Evolutionary conservation across 2,797 vertebrate species (phyloP), one percentile per base, ranked within the genome.

Genomic region (Pantherophis vulpinus): DNA sequence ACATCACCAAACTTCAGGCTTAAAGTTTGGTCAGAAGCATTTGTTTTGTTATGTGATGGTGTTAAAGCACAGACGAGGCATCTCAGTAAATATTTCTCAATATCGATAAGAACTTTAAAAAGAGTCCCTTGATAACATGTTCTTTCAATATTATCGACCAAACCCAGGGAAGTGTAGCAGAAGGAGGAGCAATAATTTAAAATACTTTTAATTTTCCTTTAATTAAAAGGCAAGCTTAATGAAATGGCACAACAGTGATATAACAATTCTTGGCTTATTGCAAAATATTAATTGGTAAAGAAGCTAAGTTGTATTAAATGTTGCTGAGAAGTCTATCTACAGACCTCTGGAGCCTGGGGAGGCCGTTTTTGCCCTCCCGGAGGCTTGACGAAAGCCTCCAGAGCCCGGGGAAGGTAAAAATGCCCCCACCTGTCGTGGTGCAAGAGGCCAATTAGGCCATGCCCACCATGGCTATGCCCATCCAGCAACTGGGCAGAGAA

Each of bases 141-240:
- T 32, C 2, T 94, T 56, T 59, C 25, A 61, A 11, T 60, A 29
- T 2, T n/a, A 88, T 0, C 0, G 42, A 74, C 93, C 66, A 59
- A 94, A 89, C 66, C 54, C 42, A 89, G 51, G 32, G 93, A 54
- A 94, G 92, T 51, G n/a, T 95, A 94, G 70, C 11, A 5, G 91
- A 92, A 95, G 95, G 93, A 95, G 93, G 32, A 95, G 12, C 92
- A 94, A 91, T 96, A 96, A 94, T 83, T 96, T 86, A 87, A 96
- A 96, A 79, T 94, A 95, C 56, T 87, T 94, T 95, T 96, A 96
- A 96, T 97, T 96, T 96, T 95, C 94, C 94, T 95, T 97, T 97
- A 96, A 97, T 97, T 96, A 96, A 94, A 93, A 96, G 93, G 93
- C 86, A 74, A 94, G 95, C 90, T 96, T 96, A 96, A 97, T 96